These are phyloP conservation scores for Pogoniulus pusillus DNA, from an alignment of 2,797 vertebrate species.

Conservation along the genomic window DNA sequence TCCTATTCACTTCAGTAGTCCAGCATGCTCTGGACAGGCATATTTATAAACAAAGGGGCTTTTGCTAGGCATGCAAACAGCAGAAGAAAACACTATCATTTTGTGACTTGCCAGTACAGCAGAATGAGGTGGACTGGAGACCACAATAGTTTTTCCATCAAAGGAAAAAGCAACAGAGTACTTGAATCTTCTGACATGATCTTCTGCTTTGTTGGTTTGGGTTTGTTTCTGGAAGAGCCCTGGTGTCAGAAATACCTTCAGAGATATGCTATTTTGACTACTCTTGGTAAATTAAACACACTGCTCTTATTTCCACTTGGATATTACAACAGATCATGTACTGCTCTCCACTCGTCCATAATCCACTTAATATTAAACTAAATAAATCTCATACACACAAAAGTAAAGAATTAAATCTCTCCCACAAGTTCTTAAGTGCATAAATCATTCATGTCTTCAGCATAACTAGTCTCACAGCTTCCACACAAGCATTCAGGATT, in stretches of 20 bases:
- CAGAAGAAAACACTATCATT: not conserved
- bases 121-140: not conserved
- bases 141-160: not conserved
- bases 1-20: constrained; percentile 5
- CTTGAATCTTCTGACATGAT: not conserved
- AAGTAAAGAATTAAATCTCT: not conserved
- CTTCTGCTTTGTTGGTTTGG: not conserved
- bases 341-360: not conserved
- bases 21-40: not conserved
- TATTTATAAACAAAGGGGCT: not conserved
- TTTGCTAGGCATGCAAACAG: not conserved
- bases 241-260: not conserved
- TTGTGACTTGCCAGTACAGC: not conserved
- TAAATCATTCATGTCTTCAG: not conserved
- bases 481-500: not conserved
- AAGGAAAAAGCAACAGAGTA: not conserved
- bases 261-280: not conserved
- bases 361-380: not conserved
- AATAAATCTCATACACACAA: not conserved
- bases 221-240: not conserved
- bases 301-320: not conserved
- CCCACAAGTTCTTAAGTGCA: not conserved
- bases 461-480: not conserved
- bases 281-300: not conserved
- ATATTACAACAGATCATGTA: not conserved